phyloP scores from a whole-genome alignment of 2,797 vertebrate species.

The Cryptoblepharus egeriae region DNA sequence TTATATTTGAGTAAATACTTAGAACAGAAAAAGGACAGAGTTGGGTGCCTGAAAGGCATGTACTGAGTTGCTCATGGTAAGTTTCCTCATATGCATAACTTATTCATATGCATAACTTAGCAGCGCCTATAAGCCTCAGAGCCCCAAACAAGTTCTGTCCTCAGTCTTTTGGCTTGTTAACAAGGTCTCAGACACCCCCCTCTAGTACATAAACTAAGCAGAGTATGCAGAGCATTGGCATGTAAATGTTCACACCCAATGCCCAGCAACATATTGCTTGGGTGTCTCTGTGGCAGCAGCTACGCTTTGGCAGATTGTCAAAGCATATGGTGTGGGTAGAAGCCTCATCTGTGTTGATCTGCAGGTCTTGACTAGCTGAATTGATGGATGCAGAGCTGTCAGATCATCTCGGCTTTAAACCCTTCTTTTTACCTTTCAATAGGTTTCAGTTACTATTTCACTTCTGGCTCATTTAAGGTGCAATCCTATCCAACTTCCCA shows the following conservation, averaged over 20 bases:
- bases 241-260: conserved; percentile 1
- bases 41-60: not conserved
- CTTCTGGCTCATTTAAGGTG: not conserved
- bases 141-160: not conserved
- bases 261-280: not conserved
- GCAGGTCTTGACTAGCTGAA: not conserved
- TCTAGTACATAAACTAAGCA: not conserved
- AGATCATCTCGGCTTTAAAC: not conserved
- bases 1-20: too few relatives aligned
- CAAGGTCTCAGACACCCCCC: not conserved
- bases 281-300: conserved; percentile 9
- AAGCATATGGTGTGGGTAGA: not conserved
- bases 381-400: not conserved
- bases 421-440: too few relatives aligned
- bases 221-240: not conserved
- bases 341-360: not conserved
- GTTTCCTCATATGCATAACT: too few relatives aligned
- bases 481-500: too few relatives aligned
- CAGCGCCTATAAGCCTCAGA: not conserved
- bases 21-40: not conserved
- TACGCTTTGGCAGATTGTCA: not conserved
- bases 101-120: not conserved
- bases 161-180: conserved; percentile 8
- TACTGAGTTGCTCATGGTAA: not conserved
- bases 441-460: not conserved